Base-by-base conservation (phyloP, 2,888 invertebrate species). In the Prosapia bicincta region DNA sequence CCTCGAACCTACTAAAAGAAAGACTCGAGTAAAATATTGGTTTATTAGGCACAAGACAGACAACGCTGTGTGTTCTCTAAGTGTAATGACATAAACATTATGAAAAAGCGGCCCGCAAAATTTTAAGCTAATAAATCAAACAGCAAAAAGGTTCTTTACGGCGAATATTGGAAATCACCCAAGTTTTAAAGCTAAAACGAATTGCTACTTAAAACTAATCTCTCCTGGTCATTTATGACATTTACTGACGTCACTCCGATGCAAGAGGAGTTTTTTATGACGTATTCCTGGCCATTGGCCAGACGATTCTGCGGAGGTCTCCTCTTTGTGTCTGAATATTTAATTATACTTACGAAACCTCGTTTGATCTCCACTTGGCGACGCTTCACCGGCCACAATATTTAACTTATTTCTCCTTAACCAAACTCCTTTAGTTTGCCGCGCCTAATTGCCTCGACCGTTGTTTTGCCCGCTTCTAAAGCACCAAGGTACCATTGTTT, bases 191-290 rank as follows among this genome's bases (percentile, higher is more conserved):
- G 38, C 38, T 38, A 38, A 38, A 38, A 38, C 38, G 38, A 38
- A 38, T 38, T 38, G 38, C 38, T 38, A 38, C 38, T 38, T 38
- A 38, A 38, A 38, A 38, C 38, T 38, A 38, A 38, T 38, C 38
- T 38, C 38, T 13, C 13, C 15, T 25, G 69, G 69, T 69, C 69
- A 69, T 69, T 69, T 69, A 38, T 69, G 69, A 69, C 69, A 69
- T 69, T 30, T 30, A 2, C 69, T 69, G 69, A 69, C 69, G 69
- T 69, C 69, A 69, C 38, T 69, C n/a, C 10, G 69, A 38, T 30
- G 69, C 15, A 32, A 69, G 38, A 23, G 10, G 38, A 38, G 69
- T 28, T 32, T 69, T n/a, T 69, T 69, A 69, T 69, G 69, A 69
- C 69, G 69, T 69, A 32, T 69, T 69, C n/a, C 25, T 69, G 69